Evolutionary conservation across 1,140 invertebrate species (phyloP).

Genomic region (Gonioctena quinquepunctata): DNA sequence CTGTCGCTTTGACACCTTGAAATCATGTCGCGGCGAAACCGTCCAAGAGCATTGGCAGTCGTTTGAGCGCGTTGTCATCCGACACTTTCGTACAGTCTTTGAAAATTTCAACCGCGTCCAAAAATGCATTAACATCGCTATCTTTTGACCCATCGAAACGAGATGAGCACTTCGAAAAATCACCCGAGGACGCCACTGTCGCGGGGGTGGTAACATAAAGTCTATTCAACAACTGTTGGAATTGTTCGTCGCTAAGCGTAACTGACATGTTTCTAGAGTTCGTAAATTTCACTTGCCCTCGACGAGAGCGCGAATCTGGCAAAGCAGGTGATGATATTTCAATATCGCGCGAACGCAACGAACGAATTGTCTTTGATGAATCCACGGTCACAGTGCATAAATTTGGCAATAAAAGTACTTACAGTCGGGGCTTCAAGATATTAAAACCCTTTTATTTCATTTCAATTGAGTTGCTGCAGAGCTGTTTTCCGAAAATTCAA

Average conservation of each 20-base stretch:
- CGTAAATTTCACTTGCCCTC: too few relatives aligned
- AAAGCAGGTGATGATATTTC: background rate
- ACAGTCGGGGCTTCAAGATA: background rate
- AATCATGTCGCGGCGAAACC: slow-evolving; percentile 16
- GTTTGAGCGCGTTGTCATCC: background rate
- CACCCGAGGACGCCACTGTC: background rate
- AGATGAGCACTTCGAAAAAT: slow-evolving; percentile 8
- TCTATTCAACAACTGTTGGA: background rate
- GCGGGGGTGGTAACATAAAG: background rate
- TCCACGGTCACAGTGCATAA: background rate
- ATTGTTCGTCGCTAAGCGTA: background rate
- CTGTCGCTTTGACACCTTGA: background rate
- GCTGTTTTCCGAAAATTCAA: too few relatives aligned
- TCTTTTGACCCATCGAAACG: background rate
- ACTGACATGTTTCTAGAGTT: background rate
- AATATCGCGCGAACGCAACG: background rate
- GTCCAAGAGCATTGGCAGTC: background rate
- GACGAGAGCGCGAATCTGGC: background rate
- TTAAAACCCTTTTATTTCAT: background rate
- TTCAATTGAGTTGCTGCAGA: background rate
- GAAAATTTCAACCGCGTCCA: background rate
- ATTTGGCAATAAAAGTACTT: background rate
- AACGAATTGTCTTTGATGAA: background rate
- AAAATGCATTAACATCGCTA: background rate
- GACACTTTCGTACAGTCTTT: background rate